Evolutionary conservation across 2,797 vertebrate genomes (phyloP).

Genomic region (Chaetophractus vellerosus): DNA sequence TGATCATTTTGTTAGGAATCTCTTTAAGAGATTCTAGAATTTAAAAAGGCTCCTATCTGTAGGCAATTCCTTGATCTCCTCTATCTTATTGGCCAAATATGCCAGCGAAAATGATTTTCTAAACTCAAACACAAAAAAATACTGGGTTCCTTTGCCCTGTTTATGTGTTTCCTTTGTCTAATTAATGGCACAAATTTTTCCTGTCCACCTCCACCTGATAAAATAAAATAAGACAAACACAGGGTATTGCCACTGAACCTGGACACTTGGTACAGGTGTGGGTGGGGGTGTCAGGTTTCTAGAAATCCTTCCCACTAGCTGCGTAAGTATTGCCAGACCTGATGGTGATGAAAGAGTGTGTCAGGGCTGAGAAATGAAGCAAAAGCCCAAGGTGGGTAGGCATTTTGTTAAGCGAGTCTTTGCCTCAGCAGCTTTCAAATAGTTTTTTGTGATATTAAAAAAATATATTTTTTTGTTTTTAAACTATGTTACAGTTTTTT

Average conservation of each 20-base stretch:
- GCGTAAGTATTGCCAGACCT: not conserved
- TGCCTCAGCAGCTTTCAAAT: not conserved
- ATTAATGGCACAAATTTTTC: not conserved
- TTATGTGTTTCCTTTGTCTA: not conserved
- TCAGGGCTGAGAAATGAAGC: not conserved
- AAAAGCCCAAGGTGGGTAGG: not conserved
- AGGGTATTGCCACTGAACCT: not conserved
- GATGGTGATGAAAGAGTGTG: not conserved
- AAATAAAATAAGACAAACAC: not conserved
- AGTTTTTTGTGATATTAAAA: not conserved
- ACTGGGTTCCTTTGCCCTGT: not conserved
- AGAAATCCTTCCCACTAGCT: not conserved
- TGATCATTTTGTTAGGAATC: not conserved
- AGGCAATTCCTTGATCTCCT: not conserved
- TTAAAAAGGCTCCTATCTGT: not conserved
- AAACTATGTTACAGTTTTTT: not conserved
- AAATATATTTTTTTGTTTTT: not conserved
- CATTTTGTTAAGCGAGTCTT: not conserved
- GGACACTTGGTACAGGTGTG: too few species aligned
- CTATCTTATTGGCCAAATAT: not conserved
- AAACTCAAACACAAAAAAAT: not conserved
- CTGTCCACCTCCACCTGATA: not conserved
- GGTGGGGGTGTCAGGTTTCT: not conserved
- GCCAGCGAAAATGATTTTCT: constrained; percentile 35
- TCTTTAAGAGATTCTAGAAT: not conserved